Percentiles rank a stretch among this genome's conserved stretches.
Evolutionary conservation across 2,797 vertebrate genomes (phyloP).

Genomic region (Chelmon rostratus): DNA sequence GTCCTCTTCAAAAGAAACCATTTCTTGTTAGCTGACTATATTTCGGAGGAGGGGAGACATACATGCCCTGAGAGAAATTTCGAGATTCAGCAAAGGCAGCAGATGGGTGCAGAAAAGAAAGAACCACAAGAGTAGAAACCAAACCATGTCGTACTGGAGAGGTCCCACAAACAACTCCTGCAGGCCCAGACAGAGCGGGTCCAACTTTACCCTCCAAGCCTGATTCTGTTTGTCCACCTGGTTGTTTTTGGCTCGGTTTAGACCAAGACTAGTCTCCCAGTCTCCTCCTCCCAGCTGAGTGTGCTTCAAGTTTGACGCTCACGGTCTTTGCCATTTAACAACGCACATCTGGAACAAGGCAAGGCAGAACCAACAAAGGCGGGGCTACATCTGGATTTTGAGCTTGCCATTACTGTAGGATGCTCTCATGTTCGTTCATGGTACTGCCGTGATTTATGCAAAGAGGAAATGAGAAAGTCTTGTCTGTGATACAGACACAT

Average conservation of each 20-base stretch:
- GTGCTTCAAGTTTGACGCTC: constrained; percentile 42
- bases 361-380: constrained; percentile 52
- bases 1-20: constrained; percentile 65
- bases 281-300: constrained; percentile 44
- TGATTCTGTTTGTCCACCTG: constrained; percentile 81
- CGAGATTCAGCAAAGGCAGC: constrained; percentile 61
- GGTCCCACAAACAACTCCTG: constrained; percentile 71
- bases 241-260: constrained; percentile 67
- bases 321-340: constrained; percentile 43
- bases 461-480: constrained; percentile 43
- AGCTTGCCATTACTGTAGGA: constrained; percentile 48
- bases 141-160: constrained; percentile 61
- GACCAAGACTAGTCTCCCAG: constrained; percentile 34
- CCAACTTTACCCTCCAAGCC: constrained; percentile 49
- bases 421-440: constrained; percentile 49
- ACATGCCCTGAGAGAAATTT: constrained; percentile 49
- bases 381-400: constrained; percentile 52
- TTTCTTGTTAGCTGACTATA: constrained; percentile 49
- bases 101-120: constrained; percentile 55
- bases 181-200: constrained; percentile 69
- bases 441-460: constrained; percentile 56
- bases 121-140: constrained; percentile 71
- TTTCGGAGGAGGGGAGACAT: constrained; percentile 48
- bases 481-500: constrained; percentile 31
- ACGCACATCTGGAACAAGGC: constrained; percentile 80